Percentiles rank a stretch among this genome's conserved stretches.
phyloP scores from a whole-genome alignment of 1,140 invertebrate genomes.

The Stegodyphus dumicola region DNA sequence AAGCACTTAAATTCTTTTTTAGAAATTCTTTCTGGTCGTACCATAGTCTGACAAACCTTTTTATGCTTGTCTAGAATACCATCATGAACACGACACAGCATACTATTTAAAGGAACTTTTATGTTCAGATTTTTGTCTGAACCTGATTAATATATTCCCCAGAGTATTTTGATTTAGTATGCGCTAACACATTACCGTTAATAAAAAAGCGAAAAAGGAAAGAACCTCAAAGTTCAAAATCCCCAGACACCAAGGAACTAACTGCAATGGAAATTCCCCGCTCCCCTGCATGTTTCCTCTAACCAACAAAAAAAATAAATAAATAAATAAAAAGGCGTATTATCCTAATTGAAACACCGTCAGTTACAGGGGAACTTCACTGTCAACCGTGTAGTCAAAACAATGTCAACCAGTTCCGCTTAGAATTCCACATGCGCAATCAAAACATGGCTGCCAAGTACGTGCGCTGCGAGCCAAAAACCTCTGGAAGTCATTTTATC shows the following conservation, averaged over 20 bases:
- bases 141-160: no score
- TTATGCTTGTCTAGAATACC: no score
- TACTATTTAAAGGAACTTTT: no score
- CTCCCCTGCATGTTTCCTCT: background rate
- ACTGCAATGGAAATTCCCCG: background rate
- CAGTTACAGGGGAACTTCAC: background rate
- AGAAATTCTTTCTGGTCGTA: no score
- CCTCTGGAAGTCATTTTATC: no score
- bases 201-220: background rate
- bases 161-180: no score
- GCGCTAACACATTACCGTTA: no score
- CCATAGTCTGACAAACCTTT: no score
- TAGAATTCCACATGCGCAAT: conserved; percentile 34
- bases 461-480: conserved; percentile 6
- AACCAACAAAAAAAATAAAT: background rate
- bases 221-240: background rate
- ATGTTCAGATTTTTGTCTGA: no score
- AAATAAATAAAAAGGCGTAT: background rate
- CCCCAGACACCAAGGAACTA: background rate
- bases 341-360: conserved; percentile 55
- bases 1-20: no score
- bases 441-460: conserved; percentile 5
- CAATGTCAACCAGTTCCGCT: conserved; percentile 39
- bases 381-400: conserved; percentile 42
- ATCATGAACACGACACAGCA: no score